Evolutionary conservation across 2,888 invertebrate genomes (phyloP).

Genomic region (Drosophila mercatorum): DNA sequence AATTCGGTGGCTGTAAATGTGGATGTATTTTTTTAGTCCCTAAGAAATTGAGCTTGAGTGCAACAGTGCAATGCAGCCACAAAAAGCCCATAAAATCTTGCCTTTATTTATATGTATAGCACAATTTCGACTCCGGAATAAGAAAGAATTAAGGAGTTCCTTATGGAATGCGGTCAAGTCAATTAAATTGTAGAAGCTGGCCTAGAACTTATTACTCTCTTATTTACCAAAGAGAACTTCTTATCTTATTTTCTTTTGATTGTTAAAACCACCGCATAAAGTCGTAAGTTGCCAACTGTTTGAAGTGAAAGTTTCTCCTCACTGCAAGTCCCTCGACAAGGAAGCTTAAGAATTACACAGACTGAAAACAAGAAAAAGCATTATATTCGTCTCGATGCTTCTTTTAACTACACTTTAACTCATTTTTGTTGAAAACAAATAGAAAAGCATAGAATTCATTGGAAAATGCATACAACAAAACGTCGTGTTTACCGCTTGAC

Average conservation of each 20-base stretch:
- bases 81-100: neutral
- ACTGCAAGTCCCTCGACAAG: neutral
- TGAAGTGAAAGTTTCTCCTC: neutral
- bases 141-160: neutral
- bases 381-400: neutral
- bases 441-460: neutral
- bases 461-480: neutral
- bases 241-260: slow-evolving; percentile 6
- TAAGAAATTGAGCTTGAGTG: neutral
- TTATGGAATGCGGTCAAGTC: neutral
- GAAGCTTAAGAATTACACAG: neutral
- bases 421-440: neutral
- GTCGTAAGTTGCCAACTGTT: neutral
- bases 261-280: neutral
- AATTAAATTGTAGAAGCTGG: neutral
- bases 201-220: neutral
- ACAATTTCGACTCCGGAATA: neutral
- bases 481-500: neutral
- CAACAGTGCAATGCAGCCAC: neutral
- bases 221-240: slow-evolving; percentile 2
- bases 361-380: neutral
- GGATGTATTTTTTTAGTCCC: neutral
- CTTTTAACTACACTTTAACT: neutral
- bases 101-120: neutral
- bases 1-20: neutral